Base-by-base conservation (phyloP, 2,797 vertebrate genomes). In the Ambastaia sidthimunki region DNA sequence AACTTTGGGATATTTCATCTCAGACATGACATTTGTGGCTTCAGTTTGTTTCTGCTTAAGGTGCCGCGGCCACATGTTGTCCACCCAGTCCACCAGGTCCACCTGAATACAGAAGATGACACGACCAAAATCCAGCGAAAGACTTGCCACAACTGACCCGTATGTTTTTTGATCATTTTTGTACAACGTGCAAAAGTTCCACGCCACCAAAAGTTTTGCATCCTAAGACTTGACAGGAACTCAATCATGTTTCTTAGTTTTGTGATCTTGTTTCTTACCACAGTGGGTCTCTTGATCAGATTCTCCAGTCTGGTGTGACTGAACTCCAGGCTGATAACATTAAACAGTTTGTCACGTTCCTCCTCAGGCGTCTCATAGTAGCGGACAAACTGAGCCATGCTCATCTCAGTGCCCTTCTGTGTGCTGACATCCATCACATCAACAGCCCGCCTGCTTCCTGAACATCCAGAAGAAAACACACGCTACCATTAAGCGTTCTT, bases 1-100 rank as follows among this genome's bases (percentile, higher is more conserved):
- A 77, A 99, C 98, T 95, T 99, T 99, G 0, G 98, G 98, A 84
- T 99, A 99, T 84, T 99, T 98, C 98, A 99, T 99, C 90, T 98
- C 96, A 9, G 95, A 94, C 71, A 99, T 96, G 34, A 95, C 92
- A 12, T 99, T 99, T 13, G 97, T 99, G 79, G 96, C 93, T 88
- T 98, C 96, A 0, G 93, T 98, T 91, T 99, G 98, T 76, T 94
- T 96, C 67, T 94, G 94, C 89, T 98, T 99, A 89, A 99, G 89
- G 87, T 96, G 94, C 70, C 89, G 92, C 1, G 98, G 98, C 98
- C 98, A 99, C 96, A 99, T 96, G 83, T 96, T 99, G 87, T 99
- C 98, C 83, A 99, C 97, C 98, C 98, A 99, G 88, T 99, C 98
- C 0, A 99, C 96, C 70, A 98, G 92, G 84, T 99, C 98, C 83